Evolutionary conservation across 35 echinoderm and acorn worm species (phyloP).

Genomic region (Heliocidaris tuberculata): DNA sequence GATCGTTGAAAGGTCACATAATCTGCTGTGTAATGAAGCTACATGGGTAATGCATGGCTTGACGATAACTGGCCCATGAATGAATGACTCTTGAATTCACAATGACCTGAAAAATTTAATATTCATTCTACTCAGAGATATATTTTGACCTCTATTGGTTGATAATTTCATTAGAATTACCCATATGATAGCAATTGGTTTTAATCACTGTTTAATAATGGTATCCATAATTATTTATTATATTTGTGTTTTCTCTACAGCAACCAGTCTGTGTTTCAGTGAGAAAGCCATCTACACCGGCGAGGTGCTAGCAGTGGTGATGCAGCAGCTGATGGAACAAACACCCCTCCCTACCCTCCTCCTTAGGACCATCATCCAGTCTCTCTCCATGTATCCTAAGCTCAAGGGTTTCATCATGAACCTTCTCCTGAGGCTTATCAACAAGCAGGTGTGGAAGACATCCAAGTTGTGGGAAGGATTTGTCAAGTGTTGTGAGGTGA

Average conservation of each 20-base stretch:
- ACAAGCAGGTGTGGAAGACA: conserved; percentile 91
- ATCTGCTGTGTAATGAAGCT: too few species aligned
- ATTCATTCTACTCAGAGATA: too few species aligned
- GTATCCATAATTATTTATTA: too few species aligned
- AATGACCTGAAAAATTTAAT: too few species aligned
- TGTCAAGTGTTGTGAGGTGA: conserved; percentile 97
- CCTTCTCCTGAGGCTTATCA: conserved; percentile 83
- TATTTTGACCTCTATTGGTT: too few species aligned
- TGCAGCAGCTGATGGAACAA: conserved; percentile 97
- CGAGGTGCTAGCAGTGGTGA: conserved; percentile 90
- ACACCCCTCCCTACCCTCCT: conserved; percentile 83
- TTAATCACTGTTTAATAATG: too few species aligned
- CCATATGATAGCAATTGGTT: too few species aligned
- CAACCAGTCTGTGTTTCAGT: conserved; percentile 95
- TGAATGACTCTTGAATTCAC: too few species aligned
- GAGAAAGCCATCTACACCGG: conserved; percentile 96
- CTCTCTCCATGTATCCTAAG: conserved; percentile 88
- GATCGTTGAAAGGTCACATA: too few species aligned
- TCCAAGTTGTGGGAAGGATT: conserved; percentile 98
- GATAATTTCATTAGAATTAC: too few species aligned
- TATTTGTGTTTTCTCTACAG: conserved; percentile 49
- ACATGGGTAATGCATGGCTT: too few species aligned
- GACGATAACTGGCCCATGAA: too few species aligned
- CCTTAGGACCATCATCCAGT: conserved; percentile 95
- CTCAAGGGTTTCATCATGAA: conserved; percentile 99